Evolutionary conservation across 2,113 vertebrate genomes (phyloP), one percentile per base, ranked within the genome.

Genomic region (Greenwoodochromis staneri): DNA sequence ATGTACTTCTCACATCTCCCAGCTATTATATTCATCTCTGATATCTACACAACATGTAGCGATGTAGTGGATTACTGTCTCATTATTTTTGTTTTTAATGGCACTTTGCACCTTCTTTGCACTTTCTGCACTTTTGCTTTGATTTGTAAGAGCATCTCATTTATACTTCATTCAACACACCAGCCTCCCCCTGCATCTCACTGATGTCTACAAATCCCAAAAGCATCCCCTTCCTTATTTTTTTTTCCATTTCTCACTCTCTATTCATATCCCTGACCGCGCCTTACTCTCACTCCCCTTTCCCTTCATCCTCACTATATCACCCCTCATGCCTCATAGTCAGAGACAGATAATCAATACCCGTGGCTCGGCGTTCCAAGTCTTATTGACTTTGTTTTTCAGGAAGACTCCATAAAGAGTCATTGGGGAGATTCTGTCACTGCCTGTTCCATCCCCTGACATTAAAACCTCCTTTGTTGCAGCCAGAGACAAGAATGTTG

Each of bases 311-410:
- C 87, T 71, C 16, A 9, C 84, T 59, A 55, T 85, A 84, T 88
- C 88, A 76, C 54, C 47, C 66, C 86, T 29, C 53, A n/a, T 57
- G 85, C 83, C 89, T 95, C 96, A 95, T 94, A 90, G 86, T 89
- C 82, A 49, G 80, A 92, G 96, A 94, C 94, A 95, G 91, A 63
- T 94, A 96, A 96, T 97, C 96, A 87, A 97, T 97, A 95, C 80
- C 87, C 31, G 42, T 69, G 85, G 93, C 94, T 90, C 53, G 36
- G 93, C 85, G 59, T 93, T 86, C 90, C 87, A 93, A 91, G 89
- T 92, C 90, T 88, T 96, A 96, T 97, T 96, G 96, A 96, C 95
- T 96, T 95, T 94, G 93, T 95, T 96, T 96, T 95, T 93, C 93
- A 91, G 94, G 91, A 96, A 96, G 95, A 96, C 95, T 96, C 90